Conservation (phyloP, 2,888 invertebrate species). For the Scaptomyza parva region DNA sequence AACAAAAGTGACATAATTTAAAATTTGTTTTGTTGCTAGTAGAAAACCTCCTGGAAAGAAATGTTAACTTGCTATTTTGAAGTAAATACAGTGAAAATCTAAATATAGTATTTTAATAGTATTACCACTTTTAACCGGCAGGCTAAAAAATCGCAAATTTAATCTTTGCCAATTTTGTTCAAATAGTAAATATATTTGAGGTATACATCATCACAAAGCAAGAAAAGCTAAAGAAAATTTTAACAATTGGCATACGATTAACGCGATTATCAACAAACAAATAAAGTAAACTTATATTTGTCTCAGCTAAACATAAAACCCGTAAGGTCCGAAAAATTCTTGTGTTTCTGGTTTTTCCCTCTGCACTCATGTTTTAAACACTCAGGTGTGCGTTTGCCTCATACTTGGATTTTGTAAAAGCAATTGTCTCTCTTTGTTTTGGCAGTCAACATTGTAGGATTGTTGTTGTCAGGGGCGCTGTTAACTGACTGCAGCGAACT, state of each 20-base stretch:
- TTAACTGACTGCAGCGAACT: conserved; percentile 26
- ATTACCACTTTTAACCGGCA: no score
- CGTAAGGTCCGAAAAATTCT: conserved; percentile 34
- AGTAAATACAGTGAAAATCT: background rate
- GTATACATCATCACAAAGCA: background rate
- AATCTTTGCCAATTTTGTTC: background rate
- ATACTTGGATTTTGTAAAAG: conserved; percentile 30
- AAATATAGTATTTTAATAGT: no score
- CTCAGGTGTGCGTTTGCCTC: conserved; percentile 37
- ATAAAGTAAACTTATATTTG: conserved; percentile 2
- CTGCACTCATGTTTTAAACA: conserved; percentile 20
- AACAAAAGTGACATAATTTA: background rate
- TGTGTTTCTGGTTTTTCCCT: conserved; percentile 50
- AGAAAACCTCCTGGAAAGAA: background rate
- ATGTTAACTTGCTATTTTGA: background rate
- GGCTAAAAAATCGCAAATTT: no score
- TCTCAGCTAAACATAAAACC: conserved; percentile 26
- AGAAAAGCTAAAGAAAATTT: background rate
- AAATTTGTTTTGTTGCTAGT: background rate
- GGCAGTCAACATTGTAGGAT: no score
- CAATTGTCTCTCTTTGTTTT: conserved; percentile 48
- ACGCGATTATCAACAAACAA: conserved; percentile 6
- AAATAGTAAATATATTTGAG: background rate
- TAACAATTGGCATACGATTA: conserved; percentile 1
- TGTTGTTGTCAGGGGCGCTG: conserved; percentile 64